These are phyloP conservation scores for Tetramorium alpestre DNA, from an alignment of 1,140 invertebrate species.

Conservation along the genomic window DNA sequence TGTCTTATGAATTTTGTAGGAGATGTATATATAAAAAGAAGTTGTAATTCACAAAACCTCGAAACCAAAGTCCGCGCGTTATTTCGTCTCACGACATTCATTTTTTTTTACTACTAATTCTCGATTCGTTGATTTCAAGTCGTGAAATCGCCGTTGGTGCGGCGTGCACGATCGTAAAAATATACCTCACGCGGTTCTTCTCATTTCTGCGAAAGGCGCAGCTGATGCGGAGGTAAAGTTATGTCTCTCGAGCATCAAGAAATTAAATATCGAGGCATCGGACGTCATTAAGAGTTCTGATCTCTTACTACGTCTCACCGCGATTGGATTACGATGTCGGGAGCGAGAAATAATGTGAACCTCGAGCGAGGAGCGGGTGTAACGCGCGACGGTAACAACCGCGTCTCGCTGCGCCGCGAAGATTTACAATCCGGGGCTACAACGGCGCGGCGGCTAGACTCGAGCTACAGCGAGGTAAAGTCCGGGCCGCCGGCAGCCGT, in stretches of 20 bases:
- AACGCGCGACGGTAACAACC: conserved; percentile 43
- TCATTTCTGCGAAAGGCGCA: background rate
- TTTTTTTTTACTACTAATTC: background rate
- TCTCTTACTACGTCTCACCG: background rate
- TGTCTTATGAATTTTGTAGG: background rate
- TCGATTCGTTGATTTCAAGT: background rate
- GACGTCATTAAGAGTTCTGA: background rate
- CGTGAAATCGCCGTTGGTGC: background rate
- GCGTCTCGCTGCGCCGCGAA: conserved; percentile 16
- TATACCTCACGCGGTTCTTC: background rate
- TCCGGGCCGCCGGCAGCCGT: conserved; percentile 21
- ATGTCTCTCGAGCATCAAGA: background rate
- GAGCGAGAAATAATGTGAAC: conserved; percentile 19
- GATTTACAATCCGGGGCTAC: conserved; percentile 65
- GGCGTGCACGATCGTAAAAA: background rate
- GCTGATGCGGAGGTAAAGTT: background rate
- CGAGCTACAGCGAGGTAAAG: background rate
- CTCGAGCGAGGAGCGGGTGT: background rate
- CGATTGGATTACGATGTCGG: background rate
- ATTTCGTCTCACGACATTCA: background rate
- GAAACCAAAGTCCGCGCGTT: no score
- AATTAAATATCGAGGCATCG: background rate
- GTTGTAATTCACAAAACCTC: background rate
- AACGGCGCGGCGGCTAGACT: conserved; percentile 45
- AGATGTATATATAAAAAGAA: background rate